Evolutionary conservation across 2,888 invertebrate genomes (phyloP).

Genomic region (Ectemnius continuus): DNA sequence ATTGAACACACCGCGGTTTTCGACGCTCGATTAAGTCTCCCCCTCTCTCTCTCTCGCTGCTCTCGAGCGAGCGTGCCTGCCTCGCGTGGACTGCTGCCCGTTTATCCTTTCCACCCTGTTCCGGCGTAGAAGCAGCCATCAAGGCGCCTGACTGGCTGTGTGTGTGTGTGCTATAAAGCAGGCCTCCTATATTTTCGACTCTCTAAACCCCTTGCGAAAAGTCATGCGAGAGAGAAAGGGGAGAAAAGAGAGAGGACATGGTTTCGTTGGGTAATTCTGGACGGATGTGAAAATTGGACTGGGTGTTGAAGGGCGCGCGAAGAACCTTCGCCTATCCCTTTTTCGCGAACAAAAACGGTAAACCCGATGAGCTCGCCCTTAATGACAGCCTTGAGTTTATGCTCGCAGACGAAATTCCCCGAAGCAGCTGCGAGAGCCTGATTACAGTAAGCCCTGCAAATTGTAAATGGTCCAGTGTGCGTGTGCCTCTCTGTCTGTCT

Average conservation of each 20-base stretch:
- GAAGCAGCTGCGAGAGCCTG: conserved; percentile 58
- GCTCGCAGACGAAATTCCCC: conserved; percentile 64
- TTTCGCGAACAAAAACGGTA: conserved; percentile 19
- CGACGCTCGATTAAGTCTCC: conserved; percentile 58
- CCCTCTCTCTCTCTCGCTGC: conserved; percentile 39
- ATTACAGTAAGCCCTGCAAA: conserved; percentile 51
- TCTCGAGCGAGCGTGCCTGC: conserved; percentile 11
- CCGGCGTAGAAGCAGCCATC: no score
- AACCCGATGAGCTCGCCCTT: conserved; percentile 47
- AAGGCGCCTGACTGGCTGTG: no score
- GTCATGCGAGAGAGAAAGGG: no score
- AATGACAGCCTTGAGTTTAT: conserved; percentile 66
- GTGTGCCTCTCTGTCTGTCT: neutral
- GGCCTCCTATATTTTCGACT: no score
- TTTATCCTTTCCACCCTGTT: no score
- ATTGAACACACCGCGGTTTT: conserved; percentile 58
- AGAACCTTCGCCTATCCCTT: neutral
- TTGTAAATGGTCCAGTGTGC: conserved; percentile 38
- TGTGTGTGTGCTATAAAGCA: no score
- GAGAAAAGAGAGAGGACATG: no score
- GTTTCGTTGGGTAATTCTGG: neutral
- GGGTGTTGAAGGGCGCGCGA: conserved; percentile 9
- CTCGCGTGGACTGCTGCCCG: neutral
- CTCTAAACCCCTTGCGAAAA: no score
- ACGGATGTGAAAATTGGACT: conserved; percentile 1